These are phyloP conservation scores for Caenorhabditis sp. DNA, from an alignment of 2,888 invertebrate species.

Conservation along the genomic window DNA sequence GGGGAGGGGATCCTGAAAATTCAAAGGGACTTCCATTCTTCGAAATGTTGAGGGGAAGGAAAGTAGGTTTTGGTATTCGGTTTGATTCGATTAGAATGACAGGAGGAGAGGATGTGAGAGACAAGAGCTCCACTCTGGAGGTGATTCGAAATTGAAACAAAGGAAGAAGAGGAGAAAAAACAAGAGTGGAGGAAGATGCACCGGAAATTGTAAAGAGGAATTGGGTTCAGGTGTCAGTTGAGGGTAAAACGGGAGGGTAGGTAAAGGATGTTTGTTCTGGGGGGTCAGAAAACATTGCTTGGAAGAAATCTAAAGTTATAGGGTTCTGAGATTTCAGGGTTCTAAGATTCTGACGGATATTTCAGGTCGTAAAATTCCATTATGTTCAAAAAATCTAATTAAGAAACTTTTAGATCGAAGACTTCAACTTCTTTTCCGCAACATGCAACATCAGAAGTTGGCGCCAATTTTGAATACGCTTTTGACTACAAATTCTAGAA, in stretches of 20 bases:
- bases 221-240: constrained; percentile 10
- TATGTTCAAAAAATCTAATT: too few relatives aligned
- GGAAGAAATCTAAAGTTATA: too few relatives aligned
- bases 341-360: too few relatives aligned
- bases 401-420: too few relatives aligned
- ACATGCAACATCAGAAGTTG: too few relatives aligned
- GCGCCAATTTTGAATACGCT: too few relatives aligned
- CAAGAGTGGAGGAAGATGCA: background rate
- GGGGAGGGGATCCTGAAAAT: constrained; percentile 26
- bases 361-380: too few relatives aligned
- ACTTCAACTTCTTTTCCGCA: too few relatives aligned
- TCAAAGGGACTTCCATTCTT: constrained; percentile 20
- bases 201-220: background rate
- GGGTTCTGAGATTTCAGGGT: too few relatives aligned
- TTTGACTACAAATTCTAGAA: too few relatives aligned
- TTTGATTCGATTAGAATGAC: constrained; percentile 65
- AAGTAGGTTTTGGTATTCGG: constrained; percentile 62
- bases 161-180: background rate
- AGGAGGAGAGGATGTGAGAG: background rate
- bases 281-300: background rate
- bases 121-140: background rate
- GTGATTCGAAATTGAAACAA: constrained; percentile 34
- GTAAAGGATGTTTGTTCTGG: background rate
- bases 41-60: constrained; percentile 13
- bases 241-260: background rate